Evolutionary conservation across 1,140 invertebrate species (phyloP).

Genomic region (Oscheius sp.): DNA sequence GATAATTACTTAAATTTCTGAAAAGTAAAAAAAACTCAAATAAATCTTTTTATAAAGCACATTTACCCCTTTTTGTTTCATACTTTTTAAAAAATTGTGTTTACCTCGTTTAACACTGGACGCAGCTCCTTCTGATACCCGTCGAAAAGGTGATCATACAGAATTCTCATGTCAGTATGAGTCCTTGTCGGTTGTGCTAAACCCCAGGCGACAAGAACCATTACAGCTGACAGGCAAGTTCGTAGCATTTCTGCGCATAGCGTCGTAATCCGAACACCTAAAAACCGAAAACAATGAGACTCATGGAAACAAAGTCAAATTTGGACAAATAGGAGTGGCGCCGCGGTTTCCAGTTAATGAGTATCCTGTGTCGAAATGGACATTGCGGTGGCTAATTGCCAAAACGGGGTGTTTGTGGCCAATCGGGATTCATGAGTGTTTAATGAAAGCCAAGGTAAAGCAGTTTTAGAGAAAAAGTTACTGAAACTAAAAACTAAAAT

Average conservation of each 20-base stretch:
- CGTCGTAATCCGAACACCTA: neutral
- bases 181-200: neutral
- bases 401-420: neutral
- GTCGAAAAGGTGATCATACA: slow-evolving; percentile 46
- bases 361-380: neutral
- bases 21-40: too few relatives aligned
- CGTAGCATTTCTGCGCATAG: neutral
- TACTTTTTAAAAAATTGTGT: too few relatives aligned
- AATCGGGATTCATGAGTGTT: too few relatives aligned
- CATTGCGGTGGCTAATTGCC: neutral
- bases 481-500: neutral
- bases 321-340: neutral
- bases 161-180: slow-evolving; percentile 33
- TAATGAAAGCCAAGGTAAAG: too few relatives aligned
- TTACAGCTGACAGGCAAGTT: neutral
- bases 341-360: too few relatives aligned
- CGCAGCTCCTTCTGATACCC: slow-evolving; percentile 46
- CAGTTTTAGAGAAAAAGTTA: neutral
- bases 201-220: too few relatives aligned
- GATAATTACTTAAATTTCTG: too few relatives aligned
- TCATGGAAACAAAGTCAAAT: neutral
- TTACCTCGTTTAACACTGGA: slow-evolving; percentile 30
- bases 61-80: too few relatives aligned
- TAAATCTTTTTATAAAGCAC: too few relatives aligned
- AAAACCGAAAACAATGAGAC: neutral